Evolutionary conservation across 2,888 invertebrate species (phyloP), one percentile per base, ranked within the genome.

Genomic region (Rugalucina vietnamica): DNA sequence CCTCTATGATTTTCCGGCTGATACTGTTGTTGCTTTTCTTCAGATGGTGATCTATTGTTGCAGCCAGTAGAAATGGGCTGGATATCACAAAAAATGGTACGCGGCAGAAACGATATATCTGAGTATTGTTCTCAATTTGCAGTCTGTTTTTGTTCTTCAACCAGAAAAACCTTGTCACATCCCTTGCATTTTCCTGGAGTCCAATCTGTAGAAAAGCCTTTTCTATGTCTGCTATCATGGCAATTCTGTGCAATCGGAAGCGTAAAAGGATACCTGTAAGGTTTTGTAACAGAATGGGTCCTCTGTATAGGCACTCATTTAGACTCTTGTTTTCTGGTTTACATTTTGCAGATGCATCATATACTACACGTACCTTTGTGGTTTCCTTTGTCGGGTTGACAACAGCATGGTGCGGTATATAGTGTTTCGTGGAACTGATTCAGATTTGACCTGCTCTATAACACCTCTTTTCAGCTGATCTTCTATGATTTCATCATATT

Each of bases 101-200:
- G 14, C 18, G 69, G 18, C 69, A 14, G 36, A 69, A 69, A 10
- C 69, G 14, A 34, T 14, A 36, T 27, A 34, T 21, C 69, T 69
- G 69, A 69, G 29, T 32, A 69, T 69, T 69, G 50, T 27, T 60
- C 34, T 69, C 69, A 34, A 69, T 32, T 4, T 34, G 69, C 21
- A 36, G 34, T 69, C 43, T 43, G 14, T 73, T 27, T 14, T 36
- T 34, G 50, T 79, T 65, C 18, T 27, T 60, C 14, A 80, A 34
- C 80, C 80, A 80, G 24, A 80, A 49, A 32, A 80, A 80, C 29
- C 60, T 54, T 4, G 79, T 79, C 24, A 79, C 34, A 50, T 79
- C 79, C 21, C 79, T 37, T 43, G 36, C 50, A 24, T 21, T 21
- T 32, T 71, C 37, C 24, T 79, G 72, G 3, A 78, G 36, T 4